phyloP scores from a whole-genome alignment of 2,888 invertebrate species.

The Tricholauxania praeusta region DNA sequence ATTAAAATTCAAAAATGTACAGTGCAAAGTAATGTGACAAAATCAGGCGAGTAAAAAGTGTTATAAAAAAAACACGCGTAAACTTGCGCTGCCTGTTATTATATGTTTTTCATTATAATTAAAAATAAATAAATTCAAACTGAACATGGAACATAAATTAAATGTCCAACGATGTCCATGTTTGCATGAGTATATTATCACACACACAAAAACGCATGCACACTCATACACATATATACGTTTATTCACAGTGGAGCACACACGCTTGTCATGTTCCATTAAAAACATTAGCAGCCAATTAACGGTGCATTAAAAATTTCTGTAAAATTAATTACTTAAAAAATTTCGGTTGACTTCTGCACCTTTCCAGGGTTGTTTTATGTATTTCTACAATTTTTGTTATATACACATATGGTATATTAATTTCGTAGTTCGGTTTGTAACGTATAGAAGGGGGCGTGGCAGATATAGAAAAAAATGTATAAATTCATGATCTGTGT shows the following conservation, averaged over 20 bases:
- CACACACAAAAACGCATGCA: conserved; percentile 1
- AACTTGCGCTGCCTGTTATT: background rate
- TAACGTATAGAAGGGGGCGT: too few species aligned
- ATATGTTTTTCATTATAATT: conserved; percentile 34
- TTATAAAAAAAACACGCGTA: too few species aligned
- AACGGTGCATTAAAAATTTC: conserved; percentile 40
- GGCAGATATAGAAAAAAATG: too few species aligned
- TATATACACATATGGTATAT: too few species aligned
- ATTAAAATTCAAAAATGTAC: too few species aligned
- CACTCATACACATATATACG: background rate
- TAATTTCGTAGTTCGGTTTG: too few species aligned
- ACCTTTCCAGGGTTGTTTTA: too few species aligned
- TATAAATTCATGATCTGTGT: too few species aligned
- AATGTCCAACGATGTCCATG: conserved; percentile 21
- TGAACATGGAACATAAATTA: conserved; percentile 37
- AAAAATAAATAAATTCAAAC: conserved; percentile 43
- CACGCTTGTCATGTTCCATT: conserved; percentile 31
- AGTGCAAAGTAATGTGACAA: too few species aligned
- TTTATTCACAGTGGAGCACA: background rate
- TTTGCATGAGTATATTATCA: conserved; percentile 20
- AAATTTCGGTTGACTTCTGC: conserved; percentile 13
- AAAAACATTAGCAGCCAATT: conserved; percentile 41
- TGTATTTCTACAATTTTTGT: too few species aligned
- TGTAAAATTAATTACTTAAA: conserved; percentile 40
- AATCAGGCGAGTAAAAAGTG: too few species aligned